Evolutionary conservation across 2,113 vertebrate species (phyloP).

Genomic region (Nestor notabilis): DNA sequence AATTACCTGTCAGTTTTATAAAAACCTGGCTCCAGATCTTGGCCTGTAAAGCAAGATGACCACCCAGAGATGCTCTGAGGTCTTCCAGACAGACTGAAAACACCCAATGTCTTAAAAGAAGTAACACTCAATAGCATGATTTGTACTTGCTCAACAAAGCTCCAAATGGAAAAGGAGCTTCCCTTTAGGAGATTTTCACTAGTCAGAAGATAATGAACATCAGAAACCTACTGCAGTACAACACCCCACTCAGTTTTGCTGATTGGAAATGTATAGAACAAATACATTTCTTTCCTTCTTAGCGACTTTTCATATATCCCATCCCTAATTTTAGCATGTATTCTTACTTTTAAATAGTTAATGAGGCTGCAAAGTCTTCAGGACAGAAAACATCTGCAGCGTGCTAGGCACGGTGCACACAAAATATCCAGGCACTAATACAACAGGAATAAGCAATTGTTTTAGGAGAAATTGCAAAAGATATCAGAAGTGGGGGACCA

Average conservation of each 20-base stretch:
- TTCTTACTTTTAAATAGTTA: not conserved
- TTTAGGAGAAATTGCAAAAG: constrained; percentile 46
- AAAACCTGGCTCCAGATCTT: not conserved
- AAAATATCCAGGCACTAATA: not conserved
- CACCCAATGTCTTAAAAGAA: not conserved
- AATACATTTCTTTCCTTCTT: not conserved
- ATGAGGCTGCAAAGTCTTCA: not conserved
- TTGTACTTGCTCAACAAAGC: not conserved
- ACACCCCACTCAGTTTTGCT: not conserved
- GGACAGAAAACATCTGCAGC: not conserved
- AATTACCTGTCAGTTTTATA: not conserved
- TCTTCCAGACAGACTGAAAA: not conserved
- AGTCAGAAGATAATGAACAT: not conserved
- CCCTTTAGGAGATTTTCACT: not conserved
- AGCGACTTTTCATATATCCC: not conserved
- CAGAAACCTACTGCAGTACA: not conserved
- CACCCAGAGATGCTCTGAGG: not conserved
- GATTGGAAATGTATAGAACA: not conserved
- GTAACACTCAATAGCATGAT: not conserved
- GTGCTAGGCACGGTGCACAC: not conserved
- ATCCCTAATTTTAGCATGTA: not conserved
- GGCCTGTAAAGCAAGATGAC: not conserved
- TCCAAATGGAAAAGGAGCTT: not conserved
- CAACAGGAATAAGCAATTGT: not conserved
- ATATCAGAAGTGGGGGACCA: not conserved